Percentiles rank a stretch among this genome's conserved stretches.
These are phyloP conservation scores for Oophaga sylvatica DNA, from an alignment of 2,797 vertebrate species.

Conservation along the genomic window DNA sequence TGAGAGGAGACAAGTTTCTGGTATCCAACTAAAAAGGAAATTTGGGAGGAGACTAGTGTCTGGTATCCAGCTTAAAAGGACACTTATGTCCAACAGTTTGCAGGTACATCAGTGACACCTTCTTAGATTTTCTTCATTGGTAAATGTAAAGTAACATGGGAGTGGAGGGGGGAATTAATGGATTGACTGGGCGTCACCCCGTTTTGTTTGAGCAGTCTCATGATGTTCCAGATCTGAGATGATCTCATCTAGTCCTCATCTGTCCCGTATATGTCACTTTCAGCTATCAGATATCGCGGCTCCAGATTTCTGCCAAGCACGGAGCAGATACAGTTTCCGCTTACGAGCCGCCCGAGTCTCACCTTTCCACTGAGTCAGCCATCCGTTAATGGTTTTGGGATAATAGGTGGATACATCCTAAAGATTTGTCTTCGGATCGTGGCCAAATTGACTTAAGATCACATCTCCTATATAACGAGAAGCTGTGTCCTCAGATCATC, in stretches of 20 bases:
- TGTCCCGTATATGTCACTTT: background rate
- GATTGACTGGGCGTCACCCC: background rate
- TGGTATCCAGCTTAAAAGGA: too few relatives aligned
- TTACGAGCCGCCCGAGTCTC: conserved; percentile 2
- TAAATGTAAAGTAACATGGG: background rate
- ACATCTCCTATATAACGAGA: conserved; percentile 25
- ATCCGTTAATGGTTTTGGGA: conserved; percentile 17
- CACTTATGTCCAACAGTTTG: too few relatives aligned
- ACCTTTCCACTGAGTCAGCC: conserved; percentile 26
- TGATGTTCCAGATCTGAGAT: background rate
- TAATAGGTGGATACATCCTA: conserved; percentile 11
- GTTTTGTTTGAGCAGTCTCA: background rate
- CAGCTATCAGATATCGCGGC: background rate
- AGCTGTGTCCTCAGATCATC: conserved; percentile 6
- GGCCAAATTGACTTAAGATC: conserved; percentile 41
- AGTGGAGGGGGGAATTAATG: background rate
- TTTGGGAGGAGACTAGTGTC: too few relatives aligned
- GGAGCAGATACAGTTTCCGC: background rate
- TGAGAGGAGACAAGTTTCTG: too few relatives aligned
- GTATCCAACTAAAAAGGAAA: background rate
- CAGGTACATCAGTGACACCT: background rate
- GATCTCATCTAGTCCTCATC: background rate
- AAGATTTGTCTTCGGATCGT: conserved; percentile 16
- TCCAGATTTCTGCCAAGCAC: background rate
- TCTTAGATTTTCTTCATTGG: background rate